These are phyloP conservation scores for Oligia latruncula DNA, from an alignment of 2,888 invertebrate genomes.

Conservation along the genomic window DNA sequence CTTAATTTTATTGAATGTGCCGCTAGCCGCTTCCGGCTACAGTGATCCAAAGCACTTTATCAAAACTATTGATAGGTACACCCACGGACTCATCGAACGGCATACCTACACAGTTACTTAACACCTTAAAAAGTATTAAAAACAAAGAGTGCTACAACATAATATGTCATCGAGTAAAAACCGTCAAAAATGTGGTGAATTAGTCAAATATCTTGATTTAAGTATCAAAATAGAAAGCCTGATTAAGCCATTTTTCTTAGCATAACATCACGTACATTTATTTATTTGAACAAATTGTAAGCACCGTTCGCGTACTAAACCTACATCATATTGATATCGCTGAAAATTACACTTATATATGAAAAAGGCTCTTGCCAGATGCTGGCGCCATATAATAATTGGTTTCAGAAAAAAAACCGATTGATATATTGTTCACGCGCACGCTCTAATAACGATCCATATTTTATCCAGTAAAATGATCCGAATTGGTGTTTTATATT, in stretches of 20 bases:
- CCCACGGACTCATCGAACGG: constrained; percentile 37
- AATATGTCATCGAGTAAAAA: neutral
- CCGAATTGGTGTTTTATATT: constrained; percentile 40
- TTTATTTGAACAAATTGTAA: constrained; percentile 33
- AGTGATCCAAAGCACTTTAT: constrained; percentile 44
- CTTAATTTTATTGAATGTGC: constrained; percentile 64
- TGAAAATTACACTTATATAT: constrained; percentile 40
- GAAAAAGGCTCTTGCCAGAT: constrained; percentile 41
- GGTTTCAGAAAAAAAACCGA: constrained; percentile 55
- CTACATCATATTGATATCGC: constrained; percentile 30
- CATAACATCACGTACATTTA: constrained; percentile 1
- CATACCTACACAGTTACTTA: constrained; percentile 34
- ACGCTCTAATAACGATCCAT: constrained; percentile 41
- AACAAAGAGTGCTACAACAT: constrained; percentile 12
- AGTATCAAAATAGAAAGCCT: neutral
- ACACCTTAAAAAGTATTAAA: constrained; percentile 17
- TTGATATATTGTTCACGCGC: constrained; percentile 57
- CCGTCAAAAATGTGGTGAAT: neutral
- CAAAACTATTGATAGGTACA: constrained; percentile 43
- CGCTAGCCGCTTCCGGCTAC: constrained; percentile 49
- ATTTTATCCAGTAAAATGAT: constrained; percentile 33
- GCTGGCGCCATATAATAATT: constrained; percentile 63
- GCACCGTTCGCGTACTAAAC: constrained; percentile 34
- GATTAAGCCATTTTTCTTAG: neutral
- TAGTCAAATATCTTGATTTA: neutral